Evolutionary conservation across 2,888 invertebrate species (phyloP).

Genomic region (Laspeyria flexula): DNA sequence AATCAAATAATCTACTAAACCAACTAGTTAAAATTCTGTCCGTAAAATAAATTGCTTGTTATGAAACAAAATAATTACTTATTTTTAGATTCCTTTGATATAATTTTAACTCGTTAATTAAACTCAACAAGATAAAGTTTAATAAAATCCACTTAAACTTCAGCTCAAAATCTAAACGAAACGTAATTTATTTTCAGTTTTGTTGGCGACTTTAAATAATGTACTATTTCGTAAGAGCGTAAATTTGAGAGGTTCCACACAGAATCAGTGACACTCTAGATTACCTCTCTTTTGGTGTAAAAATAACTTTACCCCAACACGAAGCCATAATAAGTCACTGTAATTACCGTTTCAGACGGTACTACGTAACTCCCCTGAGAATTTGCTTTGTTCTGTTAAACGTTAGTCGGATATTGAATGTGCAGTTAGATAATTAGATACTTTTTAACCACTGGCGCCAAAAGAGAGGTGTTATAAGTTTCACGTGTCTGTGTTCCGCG

Average conservation of each 20-base stretch:
- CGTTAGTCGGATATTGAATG: constrained; percentile 27
- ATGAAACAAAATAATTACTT: no score
- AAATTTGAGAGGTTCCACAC: constrained; percentile 3
- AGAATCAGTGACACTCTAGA: constrained; percentile 1
- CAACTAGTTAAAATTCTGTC: no score
- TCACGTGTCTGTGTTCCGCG: no score
- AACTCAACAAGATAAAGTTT: no score
- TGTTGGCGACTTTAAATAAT: neutral
- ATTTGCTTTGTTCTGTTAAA: constrained; percentile 35
- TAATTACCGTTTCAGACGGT: constrained; percentile 31
- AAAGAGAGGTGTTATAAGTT: no score
- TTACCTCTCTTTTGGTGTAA: constrained; percentile 13
- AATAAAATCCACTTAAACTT: no score
- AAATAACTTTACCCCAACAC: constrained; percentile 39
- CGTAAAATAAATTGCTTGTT: no score
- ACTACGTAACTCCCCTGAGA: constrained; percentile 12
- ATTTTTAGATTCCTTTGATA: no score
- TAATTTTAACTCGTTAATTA: no score
- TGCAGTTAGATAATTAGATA: neutral
- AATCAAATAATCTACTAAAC: no score
- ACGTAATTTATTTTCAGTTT: neutral
- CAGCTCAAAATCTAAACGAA: no score
- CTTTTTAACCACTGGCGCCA: no score
- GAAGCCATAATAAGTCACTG: constrained; percentile 46
- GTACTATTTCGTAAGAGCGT: neutral